A percentile compares a stretch with the other conserved stretches of the same genome.
phyloP scores from a whole-genome alignment of 2,113 vertebrate genomes.

The Phyllostomus discolor region DNA sequence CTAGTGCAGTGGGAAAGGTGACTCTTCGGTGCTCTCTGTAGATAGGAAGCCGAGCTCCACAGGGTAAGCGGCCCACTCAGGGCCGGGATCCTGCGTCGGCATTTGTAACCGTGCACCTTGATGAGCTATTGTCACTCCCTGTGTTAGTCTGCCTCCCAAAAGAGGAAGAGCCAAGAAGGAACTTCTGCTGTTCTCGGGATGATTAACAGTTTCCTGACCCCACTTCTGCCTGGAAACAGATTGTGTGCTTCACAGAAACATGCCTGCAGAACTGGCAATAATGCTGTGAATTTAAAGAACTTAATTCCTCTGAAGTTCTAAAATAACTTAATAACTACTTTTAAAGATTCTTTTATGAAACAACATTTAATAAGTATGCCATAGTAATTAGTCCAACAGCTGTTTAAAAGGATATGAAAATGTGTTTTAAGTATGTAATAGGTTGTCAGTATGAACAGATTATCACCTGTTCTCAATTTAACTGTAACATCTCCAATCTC shows the following conservation, averaged over 20 bases:
- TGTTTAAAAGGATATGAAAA: conserved; percentile 20
- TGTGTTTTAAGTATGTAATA: not conserved
- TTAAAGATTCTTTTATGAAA: not conserved
- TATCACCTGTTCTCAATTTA: not conserved
- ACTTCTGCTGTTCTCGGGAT: not conserved
- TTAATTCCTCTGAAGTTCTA: conserved; percentile 5
- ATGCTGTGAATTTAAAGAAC: not conserved
- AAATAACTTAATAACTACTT: conserved; percentile 38
- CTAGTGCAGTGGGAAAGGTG: not conserved
- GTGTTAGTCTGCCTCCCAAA: not conserved
- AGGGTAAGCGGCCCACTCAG: not conserved
- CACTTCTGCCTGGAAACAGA: not conserved
- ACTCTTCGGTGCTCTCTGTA: not conserved
- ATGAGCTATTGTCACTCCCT: not conserved
- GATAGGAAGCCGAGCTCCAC: not conserved
- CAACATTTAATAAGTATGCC: not conserved
- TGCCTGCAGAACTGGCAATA: not conserved
- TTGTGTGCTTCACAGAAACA: not conserved
- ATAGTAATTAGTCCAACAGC: not conserved
- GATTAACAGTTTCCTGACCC: not conserved
- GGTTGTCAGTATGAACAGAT: conserved; percentile 6
- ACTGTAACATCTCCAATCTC: not conserved
- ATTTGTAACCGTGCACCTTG: not conserved
- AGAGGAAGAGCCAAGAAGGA: conserved; percentile 14
- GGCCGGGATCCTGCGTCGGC: not conserved